Conservation (phyloP, 2,888 invertebrate species). For the Agrochola lota region DNA sequence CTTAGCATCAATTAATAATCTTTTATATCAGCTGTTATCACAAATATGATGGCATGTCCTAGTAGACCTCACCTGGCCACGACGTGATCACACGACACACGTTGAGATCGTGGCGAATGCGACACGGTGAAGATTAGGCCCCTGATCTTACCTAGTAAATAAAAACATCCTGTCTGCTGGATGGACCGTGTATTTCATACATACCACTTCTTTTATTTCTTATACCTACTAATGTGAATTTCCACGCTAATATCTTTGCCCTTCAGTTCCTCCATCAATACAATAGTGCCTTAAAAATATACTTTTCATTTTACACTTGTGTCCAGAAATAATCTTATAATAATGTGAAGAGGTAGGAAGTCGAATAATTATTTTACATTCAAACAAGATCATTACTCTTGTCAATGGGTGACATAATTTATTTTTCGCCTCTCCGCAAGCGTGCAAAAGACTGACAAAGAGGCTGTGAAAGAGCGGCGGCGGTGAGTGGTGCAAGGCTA, state of each 20-base stretch:
- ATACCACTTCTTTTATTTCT: not conserved
- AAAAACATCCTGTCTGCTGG: not conserved
- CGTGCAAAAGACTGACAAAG: slow-evolving; percentile 63
- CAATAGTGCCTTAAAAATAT: slow-evolving; percentile 2
- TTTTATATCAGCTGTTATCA: not conserved
- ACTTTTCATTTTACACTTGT: not conserved
- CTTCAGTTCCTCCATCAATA: slow-evolving; percentile 6
- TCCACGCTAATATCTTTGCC: not conserved
- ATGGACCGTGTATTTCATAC: not conserved
- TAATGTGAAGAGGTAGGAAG: slow-evolving; percentile 30
- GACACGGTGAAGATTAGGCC: slow-evolving; percentile 38
- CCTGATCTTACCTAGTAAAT: not conserved
- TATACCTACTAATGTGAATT: not conserved
- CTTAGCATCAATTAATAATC: not conserved
- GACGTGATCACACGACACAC: not conserved
- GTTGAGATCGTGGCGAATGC: slow-evolving; percentile 33
- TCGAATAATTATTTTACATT: slow-evolving; percentile 61
- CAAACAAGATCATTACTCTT: slow-evolving; percentile 73
- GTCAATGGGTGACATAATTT: slow-evolving; percentile 72
- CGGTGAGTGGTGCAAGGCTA: slow-evolving; percentile 40
- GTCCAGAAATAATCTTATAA: slow-evolving; percentile 20
- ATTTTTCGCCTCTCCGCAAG: slow-evolving; percentile 69
- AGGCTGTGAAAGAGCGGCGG: slow-evolving; percentile 62
- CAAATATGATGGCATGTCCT: not conserved
- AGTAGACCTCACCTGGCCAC: not conserved